Conservation (phyloP, 2,113 vertebrate species). For the Romanogobio albipinnatus region DNA sequence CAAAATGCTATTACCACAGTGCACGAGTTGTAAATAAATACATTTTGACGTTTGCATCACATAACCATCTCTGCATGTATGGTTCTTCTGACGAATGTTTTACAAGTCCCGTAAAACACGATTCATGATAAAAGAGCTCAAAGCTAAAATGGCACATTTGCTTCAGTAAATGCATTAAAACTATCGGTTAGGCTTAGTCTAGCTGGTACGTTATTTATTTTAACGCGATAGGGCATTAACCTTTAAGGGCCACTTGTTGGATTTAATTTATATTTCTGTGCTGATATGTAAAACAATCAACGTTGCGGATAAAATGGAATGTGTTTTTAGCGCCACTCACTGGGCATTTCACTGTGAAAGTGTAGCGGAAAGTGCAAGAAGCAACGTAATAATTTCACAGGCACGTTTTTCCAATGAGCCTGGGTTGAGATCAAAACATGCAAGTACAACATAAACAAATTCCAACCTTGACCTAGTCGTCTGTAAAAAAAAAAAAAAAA, state of each 20-base stretch:
- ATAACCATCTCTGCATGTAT: neutral
- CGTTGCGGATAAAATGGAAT: neutral
- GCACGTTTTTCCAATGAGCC: neutral
- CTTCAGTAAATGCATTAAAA: neutral
- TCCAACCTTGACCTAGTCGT: constrained; percentile 14
- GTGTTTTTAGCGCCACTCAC: neutral
- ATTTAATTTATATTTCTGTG: neutral
- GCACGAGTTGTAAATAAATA: neutral
- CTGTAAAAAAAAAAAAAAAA: neutral
- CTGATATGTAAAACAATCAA: neutral
- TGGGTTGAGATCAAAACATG: neutral
- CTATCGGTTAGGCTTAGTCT: neutral
- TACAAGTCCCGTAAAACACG: neutral
- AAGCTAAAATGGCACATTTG: neutral
- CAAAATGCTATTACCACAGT: neutral
- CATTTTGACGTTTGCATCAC: neutral
- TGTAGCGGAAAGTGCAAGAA: neutral
- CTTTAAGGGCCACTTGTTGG: neutral
- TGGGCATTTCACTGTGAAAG: neutral
- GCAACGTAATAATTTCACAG: neutral
- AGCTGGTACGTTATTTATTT: neutral
- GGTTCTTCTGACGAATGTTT: neutral
- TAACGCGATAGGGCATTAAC: neutral
- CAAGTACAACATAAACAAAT: constrained; percentile 38
- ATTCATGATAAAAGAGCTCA: neutral